A percentile compares a stretch with the other conserved stretches of the same genome.
phyloP scores from a whole-genome alignment of 2,888 invertebrate species.

The Lepeophtheirus nordmannii region DNA sequence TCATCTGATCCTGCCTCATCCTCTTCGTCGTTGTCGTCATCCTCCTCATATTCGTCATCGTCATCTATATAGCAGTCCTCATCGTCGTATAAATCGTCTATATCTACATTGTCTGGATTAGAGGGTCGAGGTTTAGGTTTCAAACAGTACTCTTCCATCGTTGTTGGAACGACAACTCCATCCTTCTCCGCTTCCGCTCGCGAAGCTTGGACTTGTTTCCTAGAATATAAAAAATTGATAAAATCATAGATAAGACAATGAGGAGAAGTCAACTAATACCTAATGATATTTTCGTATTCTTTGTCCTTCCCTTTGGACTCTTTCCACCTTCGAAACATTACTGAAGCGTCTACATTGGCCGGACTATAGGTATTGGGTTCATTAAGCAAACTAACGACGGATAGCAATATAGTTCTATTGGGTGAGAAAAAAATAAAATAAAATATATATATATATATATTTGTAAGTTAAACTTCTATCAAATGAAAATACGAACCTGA shows the following conservation, averaged over 20 bases:
- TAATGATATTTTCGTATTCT: conserved; percentile 97
- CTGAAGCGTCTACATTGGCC: conserved; percentile 98
- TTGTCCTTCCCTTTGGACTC: conserved; percentile 94
- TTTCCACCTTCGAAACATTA: conserved; percentile 97
- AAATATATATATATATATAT: conserved; percentile 5
- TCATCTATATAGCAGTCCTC: conserved; percentile 50
- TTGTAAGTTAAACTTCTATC: neutral
- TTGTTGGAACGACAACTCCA: conserved; percentile 88
- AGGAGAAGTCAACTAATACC: conserved; percentile 41
- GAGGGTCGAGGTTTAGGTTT: conserved; percentile 67
- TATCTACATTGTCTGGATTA: conserved; percentile 52
- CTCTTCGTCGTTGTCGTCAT: conserved; percentile 28
- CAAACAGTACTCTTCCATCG: conserved; percentile 84
- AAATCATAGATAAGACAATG: conserved; percentile 12
- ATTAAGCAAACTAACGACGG: conserved; percentile 93
- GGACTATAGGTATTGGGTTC: conserved; percentile 99
- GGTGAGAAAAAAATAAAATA: conserved; percentile 26
- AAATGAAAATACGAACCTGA: conserved; percentile 42
- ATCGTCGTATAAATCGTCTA: conserved; percentile 91
- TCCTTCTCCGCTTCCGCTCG: conserved; percentile 89
- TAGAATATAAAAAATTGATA: conserved; percentile 34
- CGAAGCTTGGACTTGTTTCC: conserved; percentile 91
- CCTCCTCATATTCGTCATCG: conserved; percentile 32
- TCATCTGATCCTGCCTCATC: conserved; percentile 44
- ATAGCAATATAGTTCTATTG: conserved; percentile 85